These are phyloP conservation scores for Morpho deidamia DNA, from an alignment of 2,888 invertebrate species.

Conservation along the genomic window DNA sequence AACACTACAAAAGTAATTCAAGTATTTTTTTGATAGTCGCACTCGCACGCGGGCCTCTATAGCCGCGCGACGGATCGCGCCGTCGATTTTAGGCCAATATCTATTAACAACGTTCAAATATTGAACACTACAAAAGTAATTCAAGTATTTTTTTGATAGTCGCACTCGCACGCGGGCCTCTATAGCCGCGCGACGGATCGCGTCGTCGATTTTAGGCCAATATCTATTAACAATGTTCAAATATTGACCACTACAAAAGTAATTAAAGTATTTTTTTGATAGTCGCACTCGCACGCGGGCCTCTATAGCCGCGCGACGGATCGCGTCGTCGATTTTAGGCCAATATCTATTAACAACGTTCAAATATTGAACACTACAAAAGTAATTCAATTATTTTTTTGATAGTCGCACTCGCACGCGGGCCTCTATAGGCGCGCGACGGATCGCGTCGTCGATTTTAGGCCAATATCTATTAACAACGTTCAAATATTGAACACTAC, in stretches of 20 bases:
- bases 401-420: slow-evolving; percentile 85
- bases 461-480: slow-evolving; percentile 89
- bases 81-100: slow-evolving; percentile 96
- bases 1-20: background rate
- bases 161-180: slow-evolving; percentile 87
- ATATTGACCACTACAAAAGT: background rate
- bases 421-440: slow-evolving; percentile 89
- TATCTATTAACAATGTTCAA: slow-evolving; percentile 72
- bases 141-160: no score
- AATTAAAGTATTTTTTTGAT: no score
- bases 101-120: slow-evolving; percentile 46
- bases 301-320: slow-evolving; percentile 91
- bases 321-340: slow-evolving; percentile 94
- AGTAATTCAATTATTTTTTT: no score
- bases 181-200: slow-evolving; percentile 89
- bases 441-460: slow-evolving; percentile 93
- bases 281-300: slow-evolving; percentile 85
- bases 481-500: background rate
- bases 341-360: slow-evolving; percentile 82
- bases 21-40: no score
- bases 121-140: background rate
- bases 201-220: slow-evolving; percentile 96
- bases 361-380: background rate
- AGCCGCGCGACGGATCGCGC: slow-evolving; percentile 91
- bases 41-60: slow-evolving; percentile 88